phyloP scores from a whole-genome alignment of 92 coral and sea anemone species.

The Heliopora coerulea region DNA sequence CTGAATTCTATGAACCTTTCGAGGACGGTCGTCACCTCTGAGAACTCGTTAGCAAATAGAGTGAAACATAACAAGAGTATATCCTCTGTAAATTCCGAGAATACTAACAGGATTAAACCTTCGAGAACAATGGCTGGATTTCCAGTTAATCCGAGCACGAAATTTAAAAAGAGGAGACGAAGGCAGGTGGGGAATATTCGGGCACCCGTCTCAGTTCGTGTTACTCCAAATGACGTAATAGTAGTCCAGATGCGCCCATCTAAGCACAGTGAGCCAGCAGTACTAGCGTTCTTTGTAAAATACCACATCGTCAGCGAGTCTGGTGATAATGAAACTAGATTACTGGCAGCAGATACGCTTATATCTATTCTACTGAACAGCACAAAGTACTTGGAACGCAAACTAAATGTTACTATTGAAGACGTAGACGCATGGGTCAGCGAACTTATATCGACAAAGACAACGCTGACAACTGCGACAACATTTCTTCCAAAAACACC shows the following conservation, averaged over 20 bases:
- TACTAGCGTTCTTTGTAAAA: not conserved
- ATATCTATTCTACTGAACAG: not conserved
- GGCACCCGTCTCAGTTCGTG: not conserved
- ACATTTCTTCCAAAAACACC: not conserved
- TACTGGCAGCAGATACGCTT: not conserved
- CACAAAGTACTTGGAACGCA: not conserved
- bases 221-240: conserved; percentile 2
- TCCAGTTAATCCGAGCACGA: not conserved
- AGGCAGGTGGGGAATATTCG: not conserved
- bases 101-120: not conserved
- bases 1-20: not conserved
- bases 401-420: not conserved
- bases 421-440: not conserved
- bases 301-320: not conserved
- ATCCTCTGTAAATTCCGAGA: not conserved
- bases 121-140: not conserved
- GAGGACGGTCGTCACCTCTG: not conserved
- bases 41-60: not conserved
- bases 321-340: not conserved
- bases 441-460: not conserved
- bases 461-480: not conserved
- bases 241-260: not conserved
- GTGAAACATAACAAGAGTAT: not conserved
- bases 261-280: not conserved
- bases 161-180: not conserved